Evolutionary conservation across 2,888 invertebrate species (phyloP), one percentile per base, ranked within the genome.

Genomic region (Monochamus alternatus): DNA sequence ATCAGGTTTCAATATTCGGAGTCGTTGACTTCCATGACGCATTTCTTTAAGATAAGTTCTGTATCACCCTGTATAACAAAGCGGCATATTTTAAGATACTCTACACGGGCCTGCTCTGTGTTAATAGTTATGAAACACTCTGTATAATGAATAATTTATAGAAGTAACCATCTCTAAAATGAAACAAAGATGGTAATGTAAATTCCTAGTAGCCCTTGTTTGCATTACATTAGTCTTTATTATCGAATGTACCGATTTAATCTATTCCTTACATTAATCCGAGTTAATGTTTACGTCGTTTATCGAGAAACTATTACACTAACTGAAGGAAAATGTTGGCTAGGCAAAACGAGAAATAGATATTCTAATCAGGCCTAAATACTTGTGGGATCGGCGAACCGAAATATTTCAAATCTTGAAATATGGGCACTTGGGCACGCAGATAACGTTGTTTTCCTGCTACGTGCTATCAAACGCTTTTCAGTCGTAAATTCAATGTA

Each of bases 151-250:
- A 22, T 22, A 38, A 5, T 38, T 38, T 5, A 38, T 38, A 38
- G 38, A 38, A 38, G 7, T 38, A 38, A 1, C 38, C 4, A 38
- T 7, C 5, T 38, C 38, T 7, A 7, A 38, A 38, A 38, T 38
- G 5, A 38, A 38, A 38, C 38, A 7, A 38, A 38, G 7, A 38
- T 5, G 38, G 38, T 38, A 38, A 38, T 38, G 7, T 5, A 38
- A 4, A 38, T 38, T 38, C 2, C 38, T 38, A 38, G 2, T 38
- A 38, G 2, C 38, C 3, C 4, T 10, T 73, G 66, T 73, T 66
- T 66, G 58, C 65, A 7, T 65, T 64, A 64, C 51, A 43, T 66
- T 73, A 59, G 47, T 60, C 73, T 66, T 66, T 59, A 73, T 59
- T 22, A 22, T 1, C 22, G 65, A 73, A 59, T 73, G 65, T 59